Percentiles rank a stretch among this genome's conserved stretches.
Conservation (phyloP, 2,888 invertebrate genomes). For the Oligia latruncula region DNA sequence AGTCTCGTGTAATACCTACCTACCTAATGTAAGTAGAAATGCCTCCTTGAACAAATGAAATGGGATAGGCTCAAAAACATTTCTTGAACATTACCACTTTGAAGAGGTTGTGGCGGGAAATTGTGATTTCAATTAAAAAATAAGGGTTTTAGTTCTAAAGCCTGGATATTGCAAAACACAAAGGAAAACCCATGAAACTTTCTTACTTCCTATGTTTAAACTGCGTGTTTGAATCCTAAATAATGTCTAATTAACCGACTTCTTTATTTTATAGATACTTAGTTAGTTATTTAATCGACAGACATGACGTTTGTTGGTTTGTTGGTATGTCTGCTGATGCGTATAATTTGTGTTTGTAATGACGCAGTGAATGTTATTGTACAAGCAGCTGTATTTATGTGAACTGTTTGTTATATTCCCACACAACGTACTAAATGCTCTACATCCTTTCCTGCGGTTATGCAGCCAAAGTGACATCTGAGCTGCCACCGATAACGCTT, state of each 20-base stretch:
- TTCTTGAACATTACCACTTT: constrained; percentile 13
- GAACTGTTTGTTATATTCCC: background rate
- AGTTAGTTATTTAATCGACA: background rate
- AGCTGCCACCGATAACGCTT: background rate
- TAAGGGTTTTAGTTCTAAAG: background rate
- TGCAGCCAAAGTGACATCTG: background rate
- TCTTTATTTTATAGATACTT: too few species aligned
- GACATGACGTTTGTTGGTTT: background rate
- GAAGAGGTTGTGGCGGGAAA: background rate
- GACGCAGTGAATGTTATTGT: background rate
- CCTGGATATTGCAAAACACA: background rate
- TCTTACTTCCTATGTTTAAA: background rate
- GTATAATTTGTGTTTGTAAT: constrained; percentile 3
- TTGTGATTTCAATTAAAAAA: background rate
- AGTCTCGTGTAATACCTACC: background rate
- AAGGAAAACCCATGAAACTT: too few species aligned
- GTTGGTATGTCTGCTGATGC: background rate
- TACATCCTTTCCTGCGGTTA: background rate
- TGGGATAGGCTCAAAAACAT: constrained; percentile 7
- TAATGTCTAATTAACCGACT: too few species aligned
- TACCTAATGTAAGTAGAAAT: constrained; percentile 2
- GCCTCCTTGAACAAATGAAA: constrained; percentile 17
- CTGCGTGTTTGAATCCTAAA: background rate
- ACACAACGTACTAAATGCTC: background rate
- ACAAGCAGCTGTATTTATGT: background rate